Evolutionary conservation across 2,888 invertebrate species (phyloP), one percentile per base, ranked within the genome.

Genomic region (Heteromurus nitidus): DNA sequence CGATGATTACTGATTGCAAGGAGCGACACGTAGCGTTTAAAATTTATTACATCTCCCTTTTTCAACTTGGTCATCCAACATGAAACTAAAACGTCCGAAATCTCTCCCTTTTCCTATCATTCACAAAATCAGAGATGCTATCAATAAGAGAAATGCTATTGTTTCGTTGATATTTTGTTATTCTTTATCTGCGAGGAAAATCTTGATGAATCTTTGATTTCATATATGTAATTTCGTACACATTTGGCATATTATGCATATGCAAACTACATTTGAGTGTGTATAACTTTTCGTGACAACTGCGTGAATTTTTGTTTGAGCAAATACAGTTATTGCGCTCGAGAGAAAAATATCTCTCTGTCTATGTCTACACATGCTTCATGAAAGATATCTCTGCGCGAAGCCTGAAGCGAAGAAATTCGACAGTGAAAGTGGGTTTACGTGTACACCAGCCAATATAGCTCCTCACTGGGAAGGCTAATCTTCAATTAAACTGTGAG

Each of bases 401-500:
- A 60, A 62, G 30, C 73, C 53, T 65, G 18, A 65, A 74, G 74
- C 74, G 53, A 65, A 22, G 55, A 74, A 74, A 74, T 74, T 74
- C 74, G 64, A 74, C 74, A 74, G 74, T 53, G 74, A 74, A 74
- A 74, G 74, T 74, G 74, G 74, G 55, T 42, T 42, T 55, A n/a
- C n/a, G n/a, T n/a, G n/a, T 53, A 26, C 26, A 65, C 18, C 44
- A 53, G 26, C 24, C 13, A 18, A 24, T 28, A 36, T 26, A 47
- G 73, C 50, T 60, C 36, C 64, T 53, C 36, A 55, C 74, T 74
- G 74, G 11, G 65, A 65, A 74, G 74, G 55, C 64, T 65, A 74
- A 74, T 74, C 74, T 65, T 55, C 74, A 65, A 74, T 74, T 74
- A 65, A 74, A 74, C 64, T 65, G 36, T 65, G 65, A 36, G 62